These are phyloP conservation scores for Emydocephalus ijimae DNA, from an alignment of 2,113 vertebrate genomes.

Conservation along the genomic window DNA sequence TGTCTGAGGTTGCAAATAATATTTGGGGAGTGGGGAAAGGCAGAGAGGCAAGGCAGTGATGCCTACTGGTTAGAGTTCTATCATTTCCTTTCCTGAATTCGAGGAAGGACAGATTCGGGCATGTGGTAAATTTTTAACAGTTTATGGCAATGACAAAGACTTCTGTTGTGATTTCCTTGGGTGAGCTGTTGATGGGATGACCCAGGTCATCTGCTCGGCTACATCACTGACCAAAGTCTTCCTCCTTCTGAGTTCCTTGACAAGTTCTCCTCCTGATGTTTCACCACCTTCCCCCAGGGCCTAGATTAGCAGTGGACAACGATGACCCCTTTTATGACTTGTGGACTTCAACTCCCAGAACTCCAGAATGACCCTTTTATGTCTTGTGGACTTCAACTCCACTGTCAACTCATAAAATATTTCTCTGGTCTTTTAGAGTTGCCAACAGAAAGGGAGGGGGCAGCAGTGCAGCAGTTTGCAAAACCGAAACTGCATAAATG, in stretches of 20 bases:
- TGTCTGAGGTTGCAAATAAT: background rate
- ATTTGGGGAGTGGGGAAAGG: background rate
- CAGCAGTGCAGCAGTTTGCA: too few relatives aligned
- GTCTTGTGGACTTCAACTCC: too few relatives aligned
- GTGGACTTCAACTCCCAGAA: too few relatives aligned
- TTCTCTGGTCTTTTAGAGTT: too few relatives aligned
- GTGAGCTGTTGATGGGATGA: background rate
- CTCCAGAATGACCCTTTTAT: too few relatives aligned
- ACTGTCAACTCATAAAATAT: too few relatives aligned
- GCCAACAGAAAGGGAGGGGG: too few relatives aligned
- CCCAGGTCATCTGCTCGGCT: background rate
- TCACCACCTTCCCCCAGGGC: background rate
- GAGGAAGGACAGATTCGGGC: background rate
- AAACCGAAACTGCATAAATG: too few relatives aligned
- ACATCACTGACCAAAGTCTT: background rate
- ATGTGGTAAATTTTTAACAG: background rate
- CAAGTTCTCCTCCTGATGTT: background rate
- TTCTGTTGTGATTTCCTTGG: background rate
- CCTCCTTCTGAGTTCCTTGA: background rate
- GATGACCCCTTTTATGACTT: too few relatives aligned
- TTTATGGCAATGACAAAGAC: background rate
- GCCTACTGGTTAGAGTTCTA: background rate
- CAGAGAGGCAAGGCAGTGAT: background rate
- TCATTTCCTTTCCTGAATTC: background rate
- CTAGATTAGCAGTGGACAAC: too few relatives aligned